These are phyloP conservation scores for Anguilla rostrata DNA, from an alignment of 2,113 vertebrate genomes.

Conservation along the genomic window DNA sequence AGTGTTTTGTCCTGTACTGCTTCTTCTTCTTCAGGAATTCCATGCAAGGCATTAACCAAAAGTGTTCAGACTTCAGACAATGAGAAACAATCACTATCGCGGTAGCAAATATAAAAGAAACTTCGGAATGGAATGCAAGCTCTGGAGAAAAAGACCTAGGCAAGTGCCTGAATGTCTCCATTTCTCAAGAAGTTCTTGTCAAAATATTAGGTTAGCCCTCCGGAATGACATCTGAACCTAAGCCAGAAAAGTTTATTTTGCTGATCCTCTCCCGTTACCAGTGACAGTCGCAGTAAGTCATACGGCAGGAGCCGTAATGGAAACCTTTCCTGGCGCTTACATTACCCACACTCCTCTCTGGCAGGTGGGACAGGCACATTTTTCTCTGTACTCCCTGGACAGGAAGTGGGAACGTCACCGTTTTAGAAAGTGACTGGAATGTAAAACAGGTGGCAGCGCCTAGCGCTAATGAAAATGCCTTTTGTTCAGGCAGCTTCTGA, in stretches of 20 bases:
- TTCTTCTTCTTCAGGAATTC: too few species aligned
- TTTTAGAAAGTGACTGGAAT: conserved; percentile 5
- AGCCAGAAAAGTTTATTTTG: conserved; percentile 29
- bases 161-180: not conserved
- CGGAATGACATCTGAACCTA: conserved; percentile 36
- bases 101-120: not conserved
- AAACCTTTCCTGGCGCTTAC: not conserved
- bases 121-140: not conserved
- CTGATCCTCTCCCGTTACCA: conserved; percentile 23
- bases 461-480: conserved; percentile 16
- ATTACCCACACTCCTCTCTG: not conserved
- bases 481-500: conserved; percentile 7
- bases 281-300: conserved; percentile 13
- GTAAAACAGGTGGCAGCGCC: not conserved
- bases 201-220: conserved; percentile 38
- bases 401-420: not conserved
- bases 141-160: not conserved
- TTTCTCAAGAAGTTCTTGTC: conserved; percentile 29
- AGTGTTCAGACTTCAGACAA: not conserved
- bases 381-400: not conserved
- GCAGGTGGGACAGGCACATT: not conserved
- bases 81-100: not conserved
- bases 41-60: not conserved
- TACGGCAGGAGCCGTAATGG: conserved; percentile 20
- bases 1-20: too few species aligned